Percentiles rank a stretch among this genome's conserved stretches.
Evolutionary conservation across 1,140 invertebrate genomes (phyloP).

Genomic region (Hylaeus anthracinus): DNA sequence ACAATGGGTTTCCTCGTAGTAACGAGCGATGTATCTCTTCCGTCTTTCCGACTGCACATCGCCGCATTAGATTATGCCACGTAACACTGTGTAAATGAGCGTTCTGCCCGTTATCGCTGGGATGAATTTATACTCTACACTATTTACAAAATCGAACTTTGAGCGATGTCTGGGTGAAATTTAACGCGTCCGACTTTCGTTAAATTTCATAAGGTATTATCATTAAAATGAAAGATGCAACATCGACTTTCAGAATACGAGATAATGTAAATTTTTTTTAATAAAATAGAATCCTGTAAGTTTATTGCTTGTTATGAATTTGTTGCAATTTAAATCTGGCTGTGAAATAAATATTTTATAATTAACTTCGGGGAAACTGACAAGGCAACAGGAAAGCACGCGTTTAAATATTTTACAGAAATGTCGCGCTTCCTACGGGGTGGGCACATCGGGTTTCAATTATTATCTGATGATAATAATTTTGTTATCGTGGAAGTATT

Average conservation of each 20-base stretch:
- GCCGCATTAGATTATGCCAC: constrained; percentile 8
- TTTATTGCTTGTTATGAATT: background rate
- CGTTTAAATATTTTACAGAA: background rate
- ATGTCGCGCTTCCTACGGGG: background rate
- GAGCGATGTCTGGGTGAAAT: background rate
- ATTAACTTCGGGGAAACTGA: background rate
- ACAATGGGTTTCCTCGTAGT: background rate
- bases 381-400: background rate
- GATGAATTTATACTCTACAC: background rate
- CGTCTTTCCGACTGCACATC: background rate
- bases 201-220: too few relatives aligned
- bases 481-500: background rate
- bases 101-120: background rate
- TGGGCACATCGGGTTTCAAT: background rate
- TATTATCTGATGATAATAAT: background rate
- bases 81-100: constrained; percentile 2
- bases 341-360: background rate
- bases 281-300: too few relatives aligned
- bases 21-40: constrained; percentile 4
- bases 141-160: constrained; percentile 4
- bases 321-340: background rate
- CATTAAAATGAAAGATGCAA: too few relatives aligned
- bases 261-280: too few relatives aligned
- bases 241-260: too few relatives aligned
- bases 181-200: background rate